phyloP scores from a whole-genome alignment of 2,113 vertebrate species.

The Notothenia coriiceps region DNA sequence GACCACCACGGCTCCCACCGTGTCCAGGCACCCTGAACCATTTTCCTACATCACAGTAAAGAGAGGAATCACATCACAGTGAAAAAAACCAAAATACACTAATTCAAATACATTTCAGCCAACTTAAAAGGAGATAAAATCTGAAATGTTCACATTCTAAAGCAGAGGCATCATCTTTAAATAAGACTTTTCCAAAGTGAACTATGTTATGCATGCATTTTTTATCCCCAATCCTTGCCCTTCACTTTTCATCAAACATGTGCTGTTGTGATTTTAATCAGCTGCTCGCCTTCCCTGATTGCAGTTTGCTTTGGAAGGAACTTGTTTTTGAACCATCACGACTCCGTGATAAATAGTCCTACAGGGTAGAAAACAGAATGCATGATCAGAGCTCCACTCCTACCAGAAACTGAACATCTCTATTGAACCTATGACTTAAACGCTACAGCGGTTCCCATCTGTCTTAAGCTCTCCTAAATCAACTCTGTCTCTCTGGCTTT shows the following conservation, averaged over 20 bases:
- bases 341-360: slow-evolving; percentile 58
- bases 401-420: slow-evolving; percentile 47
- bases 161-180: slow-evolving; percentile 13
- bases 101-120: background rate
- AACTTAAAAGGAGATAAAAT: background rate
- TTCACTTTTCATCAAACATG: slow-evolving; percentile 50
- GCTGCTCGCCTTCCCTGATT: slow-evolving; percentile 69
- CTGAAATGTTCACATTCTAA: slow-evolving; percentile 9
- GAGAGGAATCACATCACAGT: slow-evolving; percentile 23
- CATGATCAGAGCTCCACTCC: slow-evolving; percentile 48
- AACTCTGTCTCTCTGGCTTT: slow-evolving; percentile 28
- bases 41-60: slow-evolving; percentile 85
- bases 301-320: slow-evolving; percentile 69
- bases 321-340: slow-evolving; percentile 46
- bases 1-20: slow-evolving; percentile 96
- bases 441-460: slow-evolving; percentile 27
- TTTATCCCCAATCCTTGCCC: slow-evolving; percentile 31
- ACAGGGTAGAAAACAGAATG: slow-evolving; percentile 51
- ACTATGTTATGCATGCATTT: slow-evolving; percentile 21
- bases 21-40: slow-evolving; percentile 93
- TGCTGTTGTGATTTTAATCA: slow-evolving; percentile 42
- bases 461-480: slow-evolving; percentile 48
- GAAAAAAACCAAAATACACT: background rate
- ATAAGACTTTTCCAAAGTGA: slow-evolving; percentile 25
- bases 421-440: slow-evolving; percentile 36